Evolutionary conservation across 2,888 invertebrate genomes (phyloP).

Genomic region (Blastobasis adustella): DNA sequence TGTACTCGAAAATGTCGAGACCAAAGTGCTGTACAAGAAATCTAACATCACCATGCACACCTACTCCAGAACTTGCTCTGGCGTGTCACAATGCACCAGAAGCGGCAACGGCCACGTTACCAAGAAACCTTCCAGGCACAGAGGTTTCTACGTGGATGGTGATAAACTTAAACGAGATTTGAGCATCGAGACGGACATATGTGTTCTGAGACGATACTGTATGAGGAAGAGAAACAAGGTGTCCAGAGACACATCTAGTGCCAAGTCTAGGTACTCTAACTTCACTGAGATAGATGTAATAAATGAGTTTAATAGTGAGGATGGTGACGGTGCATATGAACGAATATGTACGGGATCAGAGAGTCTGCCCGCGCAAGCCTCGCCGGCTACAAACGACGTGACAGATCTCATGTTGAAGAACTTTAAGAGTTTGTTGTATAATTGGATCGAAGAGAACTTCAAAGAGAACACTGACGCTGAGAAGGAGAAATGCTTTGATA

Average conservation of each 20-base stretch:
- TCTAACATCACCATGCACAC: constrained; percentile 34
- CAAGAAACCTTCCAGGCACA: constrained; percentile 27
- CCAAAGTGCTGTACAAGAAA: constrained; percentile 44
- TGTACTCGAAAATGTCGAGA: constrained; percentile 22
- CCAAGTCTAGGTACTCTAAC: constrained; percentile 35
- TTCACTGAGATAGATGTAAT: constrained; percentile 33
- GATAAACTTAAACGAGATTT: constrained; percentile 45
- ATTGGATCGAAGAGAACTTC: constrained; percentile 45
- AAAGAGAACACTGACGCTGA: constrained; percentile 34
- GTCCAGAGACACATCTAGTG: constrained; percentile 20
- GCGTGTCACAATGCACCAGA: constrained; percentile 31
- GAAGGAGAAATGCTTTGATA: constrained; percentile 19
- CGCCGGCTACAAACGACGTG: constrained; percentile 28
- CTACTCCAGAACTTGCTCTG: constrained; percentile 40
- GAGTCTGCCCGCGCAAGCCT: constrained; percentile 3
- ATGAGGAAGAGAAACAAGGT: constrained; percentile 35
- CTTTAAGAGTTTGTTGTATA: constrained; percentile 38
- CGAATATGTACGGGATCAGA: too few species aligned
- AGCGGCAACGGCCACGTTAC: constrained; percentile 27
- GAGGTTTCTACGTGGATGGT: constrained; percentile 25
- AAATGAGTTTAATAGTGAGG: constrained; percentile 29
- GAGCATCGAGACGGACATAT: constrained; percentile 54
- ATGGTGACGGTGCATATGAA: constrained; percentile 5
- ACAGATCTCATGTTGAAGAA: constrained; percentile 44
- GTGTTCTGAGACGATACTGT: constrained; percentile 42